Conservation (phyloP, 2,797 vertebrate genomes). For the Scleropages formosus region DNA sequence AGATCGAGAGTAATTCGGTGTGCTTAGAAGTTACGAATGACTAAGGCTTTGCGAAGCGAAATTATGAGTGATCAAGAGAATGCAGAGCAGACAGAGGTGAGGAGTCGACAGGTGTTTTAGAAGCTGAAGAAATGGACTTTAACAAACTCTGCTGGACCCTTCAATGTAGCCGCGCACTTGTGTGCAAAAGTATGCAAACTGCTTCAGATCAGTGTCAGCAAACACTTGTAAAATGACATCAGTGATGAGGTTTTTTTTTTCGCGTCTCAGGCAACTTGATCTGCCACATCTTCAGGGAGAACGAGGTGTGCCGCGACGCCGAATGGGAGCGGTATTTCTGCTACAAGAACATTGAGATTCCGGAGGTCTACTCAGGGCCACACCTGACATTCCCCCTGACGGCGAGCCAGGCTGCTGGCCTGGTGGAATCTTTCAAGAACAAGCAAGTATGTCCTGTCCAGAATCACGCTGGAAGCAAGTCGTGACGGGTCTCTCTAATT, state of each 20-base stretch:
- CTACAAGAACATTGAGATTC: conserved; percentile 77
- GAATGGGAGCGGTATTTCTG: conserved; percentile 74
- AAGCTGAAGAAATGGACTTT: no score
- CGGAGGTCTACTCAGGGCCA: conserved; percentile 75
- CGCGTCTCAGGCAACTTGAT: conserved; percentile 76
- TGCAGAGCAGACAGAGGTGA: no score
- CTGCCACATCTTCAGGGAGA: conserved; percentile 77
- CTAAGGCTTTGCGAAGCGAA: no score
- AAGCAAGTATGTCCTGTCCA: conserved; percentile 76
- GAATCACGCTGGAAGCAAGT: no score
- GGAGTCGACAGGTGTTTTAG: no score
- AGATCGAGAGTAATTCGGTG: no score
- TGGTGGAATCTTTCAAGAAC: conserved; percentile 86
- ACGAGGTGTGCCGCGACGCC: conserved; percentile 63
- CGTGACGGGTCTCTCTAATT: no score
- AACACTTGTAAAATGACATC: no score
- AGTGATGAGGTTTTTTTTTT: conserved; percentile 20
- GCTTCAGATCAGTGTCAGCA: neutral
- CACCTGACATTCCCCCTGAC: conserved; percentile 82
- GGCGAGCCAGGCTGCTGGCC: conserved; percentile 72
- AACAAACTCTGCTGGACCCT: no score
- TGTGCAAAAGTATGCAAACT: neutral
- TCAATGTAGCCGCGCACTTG: no score
- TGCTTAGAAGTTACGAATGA: no score
- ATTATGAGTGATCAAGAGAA: no score